Evolutionary conservation across 1,140 invertebrate species (phyloP), one percentile per base, ranked within the genome.

Genomic region (Pogonomyrmex californicus): DNA sequence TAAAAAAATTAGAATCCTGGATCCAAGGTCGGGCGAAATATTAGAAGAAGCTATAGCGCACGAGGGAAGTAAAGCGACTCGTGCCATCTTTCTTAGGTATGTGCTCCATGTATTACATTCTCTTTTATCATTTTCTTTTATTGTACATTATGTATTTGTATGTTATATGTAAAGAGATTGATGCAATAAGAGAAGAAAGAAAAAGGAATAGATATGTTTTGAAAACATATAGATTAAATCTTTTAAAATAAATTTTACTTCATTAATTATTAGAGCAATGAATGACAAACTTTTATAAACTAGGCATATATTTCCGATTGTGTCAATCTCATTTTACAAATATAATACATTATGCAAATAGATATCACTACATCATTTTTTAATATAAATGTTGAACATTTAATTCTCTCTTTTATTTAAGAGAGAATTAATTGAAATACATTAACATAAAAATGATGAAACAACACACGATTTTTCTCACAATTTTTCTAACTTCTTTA

Each of bases 1-100:
- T 95, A 99, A 99, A 95, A 99, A 99, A 95, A 99, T 99, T 88
- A 97, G 99, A 63, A 97, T 99, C 76, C 97, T 99, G 86, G 98
- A 99, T 95, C 99, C 99, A 0, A 96, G 99, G 76, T 97, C 97
- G n/a, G 98, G 98, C 10, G 97, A 97, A 90, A 96, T 99, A 66
- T 96, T 98, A 71, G 96, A 98, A 94, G 98, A 99, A 95, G 98
- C 98, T 38, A 96, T 98, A 30, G 98, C 98, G 36, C 99, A 99
- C 93, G 98, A 99, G 95, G 99, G 99, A 83, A 98, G 98, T 81
- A 99, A 99, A 96, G 98, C 99, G 9, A 99, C 99, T 0, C 96
- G 99, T 87, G 99, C 98, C 17, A 98, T 99, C 91, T 99, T 99
- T 95, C 96, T 98, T 95, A 96, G 97, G 91, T 97, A 97, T 51